Evolutionary conservation across 2,113 vertebrate species (phyloP).

Genomic region (Rhabdomys dilectus): DNA sequence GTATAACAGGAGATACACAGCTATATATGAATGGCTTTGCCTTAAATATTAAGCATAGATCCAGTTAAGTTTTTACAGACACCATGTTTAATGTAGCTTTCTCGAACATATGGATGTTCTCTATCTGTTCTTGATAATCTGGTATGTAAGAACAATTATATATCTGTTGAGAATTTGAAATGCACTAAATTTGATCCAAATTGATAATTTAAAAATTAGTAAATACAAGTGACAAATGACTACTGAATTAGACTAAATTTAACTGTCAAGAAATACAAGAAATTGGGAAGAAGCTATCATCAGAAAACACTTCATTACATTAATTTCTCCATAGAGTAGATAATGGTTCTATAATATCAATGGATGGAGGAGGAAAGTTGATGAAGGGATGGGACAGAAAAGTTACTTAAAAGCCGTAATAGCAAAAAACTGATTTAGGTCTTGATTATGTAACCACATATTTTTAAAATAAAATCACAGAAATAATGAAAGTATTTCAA

Average conservation of each 20-base stretch:
- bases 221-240: neutral
- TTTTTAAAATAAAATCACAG: conserved; percentile 33
- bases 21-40: conserved; percentile 14
- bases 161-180: conserved; percentile 25
- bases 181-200: conserved; percentile 37
- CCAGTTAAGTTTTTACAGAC: conserved; percentile 25
- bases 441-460: conserved; percentile 35
- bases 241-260: conserved; percentile 51
- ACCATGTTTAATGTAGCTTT: neutral
- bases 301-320: conserved; percentile 51
- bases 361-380: neutral
- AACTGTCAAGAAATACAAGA: conserved; percentile 37
- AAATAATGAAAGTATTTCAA: conserved; percentile 48
- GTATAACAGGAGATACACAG: neutral
- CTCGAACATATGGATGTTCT: conserved; percentile 3
- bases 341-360: conserved; percentile 49
- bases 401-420: neutral
- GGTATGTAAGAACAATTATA: conserved; percentile 1
- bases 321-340: conserved; percentile 60
- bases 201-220: conserved; percentile 34
- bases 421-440: conserved; percentile 37
- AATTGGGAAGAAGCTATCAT: conserved; percentile 60
- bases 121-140: conserved; percentile 50
- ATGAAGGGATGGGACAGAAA: conserved; percentile 18
- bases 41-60: conserved; percentile 60